phyloP scores from a whole-genome alignment of 2,888 invertebrate genomes.

The Calliphora vomitoria region DNA sequence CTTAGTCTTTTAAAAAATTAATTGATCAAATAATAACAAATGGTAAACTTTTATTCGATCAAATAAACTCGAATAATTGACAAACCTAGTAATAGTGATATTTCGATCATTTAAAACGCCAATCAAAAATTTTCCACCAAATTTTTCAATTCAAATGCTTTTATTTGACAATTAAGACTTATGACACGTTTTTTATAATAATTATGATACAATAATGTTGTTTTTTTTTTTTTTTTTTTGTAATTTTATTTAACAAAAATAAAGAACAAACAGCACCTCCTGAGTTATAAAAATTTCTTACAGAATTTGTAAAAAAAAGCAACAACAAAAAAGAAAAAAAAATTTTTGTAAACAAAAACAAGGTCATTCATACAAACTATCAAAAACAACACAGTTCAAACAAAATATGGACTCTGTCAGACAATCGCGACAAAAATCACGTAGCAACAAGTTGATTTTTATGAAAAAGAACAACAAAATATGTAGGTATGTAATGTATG shows the following conservation, averaged over 20 bases:
- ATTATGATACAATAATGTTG: background rate
- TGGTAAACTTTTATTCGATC: too few species aligned
- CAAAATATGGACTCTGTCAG: slow-evolving; percentile 25
- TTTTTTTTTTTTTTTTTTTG: background rate
- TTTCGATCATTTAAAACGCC: too few species aligned
- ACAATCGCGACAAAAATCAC: slow-evolving; percentile 71
- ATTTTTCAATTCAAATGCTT: background rate
- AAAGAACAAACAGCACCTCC: background rate
- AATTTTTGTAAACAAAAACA: slow-evolving; percentile 38
- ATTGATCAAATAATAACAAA: too few species aligned
- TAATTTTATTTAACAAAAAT: background rate
- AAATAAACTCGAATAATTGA: too few species aligned
- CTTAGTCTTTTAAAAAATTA: too few species aligned
- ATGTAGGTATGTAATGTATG: background rate
- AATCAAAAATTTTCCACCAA: too few species aligned
- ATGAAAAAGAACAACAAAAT: slow-evolving; percentile 19
- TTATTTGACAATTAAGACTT: background rate
- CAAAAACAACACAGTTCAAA: slow-evolving; percentile 53
- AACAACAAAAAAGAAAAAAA: background rate
- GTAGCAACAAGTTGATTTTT: slow-evolving; percentile 68
- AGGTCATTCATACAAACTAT: slow-evolving; percentile 25
- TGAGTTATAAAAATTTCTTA: background rate
- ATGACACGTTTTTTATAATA: background rate
- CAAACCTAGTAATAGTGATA: too few species aligned
- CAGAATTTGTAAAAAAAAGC: slow-evolving; percentile 7